Evolutionary conservation across 2,113 vertebrate species (phyloP), one percentile per base, ranked within the genome.

Genomic region (Dicaeum eximium): DNA sequence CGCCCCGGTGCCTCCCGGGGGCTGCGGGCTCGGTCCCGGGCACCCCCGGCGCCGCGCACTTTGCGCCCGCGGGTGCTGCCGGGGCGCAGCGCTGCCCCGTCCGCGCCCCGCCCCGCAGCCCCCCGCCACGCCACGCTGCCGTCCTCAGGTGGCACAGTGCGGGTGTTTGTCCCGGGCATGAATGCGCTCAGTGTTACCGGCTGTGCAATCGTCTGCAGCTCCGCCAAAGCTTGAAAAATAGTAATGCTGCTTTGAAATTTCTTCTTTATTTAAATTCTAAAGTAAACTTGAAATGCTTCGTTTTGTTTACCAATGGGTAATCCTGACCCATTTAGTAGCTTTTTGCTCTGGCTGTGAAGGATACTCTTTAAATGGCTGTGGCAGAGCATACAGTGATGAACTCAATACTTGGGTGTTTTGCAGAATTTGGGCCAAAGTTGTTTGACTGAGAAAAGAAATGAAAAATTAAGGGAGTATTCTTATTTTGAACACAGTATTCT

Each of bases 111-210:
- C 37, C 50, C 58, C 73, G 82, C 79, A 17, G 89, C 92, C 97
- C 73, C 96, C 91, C 74, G 98, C 98, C 92, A 89, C 97, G 88
- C 65, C 86, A 93, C 48, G 94, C 95, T 83, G 61, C 96, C 77
- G 98, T 99, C 85, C 95, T 93, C 78, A 35, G 81, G 91, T 93
- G 94, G 81, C 94, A 82, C 94, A 71, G 74, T 10, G 78, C 12
- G n/a, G 23, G 12, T 2, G 72, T 38, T 54, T 72, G 84, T 74
- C 70, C 78, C 2, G 11, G 1, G 1, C 73, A 2, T 84, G 77
- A 92, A 94, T 78, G 83, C 30, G 8, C 73, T 25, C 91, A 66
- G 80, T 95, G 95, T 92, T 82, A 11, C 65, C 31, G 7, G 2
- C 15, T 8, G 74, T 13, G 86, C 92, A 15, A 3, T 4, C 53